These are phyloP conservation scores for Teleogryllus occipitalis DNA, from an alignment of 1,140 invertebrate genomes.

Conservation along the genomic window DNA sequence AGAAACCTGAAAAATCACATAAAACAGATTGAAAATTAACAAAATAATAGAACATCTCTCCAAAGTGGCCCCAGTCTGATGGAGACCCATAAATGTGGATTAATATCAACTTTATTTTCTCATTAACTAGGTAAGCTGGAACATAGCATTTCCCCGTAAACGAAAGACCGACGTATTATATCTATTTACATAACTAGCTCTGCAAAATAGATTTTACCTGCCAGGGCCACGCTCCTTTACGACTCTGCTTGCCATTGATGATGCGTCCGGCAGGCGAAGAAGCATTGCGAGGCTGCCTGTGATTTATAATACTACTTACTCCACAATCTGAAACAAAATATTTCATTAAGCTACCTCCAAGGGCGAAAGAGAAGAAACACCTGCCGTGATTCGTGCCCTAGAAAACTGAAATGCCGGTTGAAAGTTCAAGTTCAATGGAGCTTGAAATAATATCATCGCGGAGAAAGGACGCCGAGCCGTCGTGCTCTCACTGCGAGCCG, in stretches of 20 bases:
- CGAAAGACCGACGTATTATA: too few relatives aligned
- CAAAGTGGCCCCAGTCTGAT: too few relatives aligned
- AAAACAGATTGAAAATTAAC: background rate
- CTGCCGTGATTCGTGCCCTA: background rate
- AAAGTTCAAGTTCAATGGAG: background rate
- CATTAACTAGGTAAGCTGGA: too few relatives aligned
- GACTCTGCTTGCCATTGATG: conserved; percentile 68
- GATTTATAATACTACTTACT: conserved; percentile 32
- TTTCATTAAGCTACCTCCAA: background rate
- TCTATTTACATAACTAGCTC: too few relatives aligned
- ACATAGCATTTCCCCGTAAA: too few relatives aligned
- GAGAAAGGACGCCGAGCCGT: background rate
- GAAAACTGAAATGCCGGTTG: background rate
- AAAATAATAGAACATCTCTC: background rate
- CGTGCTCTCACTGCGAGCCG: background rate
- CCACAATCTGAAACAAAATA: conserved; percentile 21
- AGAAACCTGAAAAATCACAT: conserved; percentile 56
- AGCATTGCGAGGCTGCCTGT: conserved; percentile 26
- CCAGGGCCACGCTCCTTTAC: conserved; percentile 76
- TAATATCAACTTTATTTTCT: too few relatives aligned
- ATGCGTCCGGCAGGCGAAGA: conserved; percentile 53
- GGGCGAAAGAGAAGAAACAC: too few relatives aligned
- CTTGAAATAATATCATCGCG: background rate
- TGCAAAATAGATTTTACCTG: conserved; percentile 44
- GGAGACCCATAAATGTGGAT: too few relatives aligned